phyloP scores from a whole-genome alignment of 2,797 vertebrate genomes.

The Microchirus variegatus region DNA sequence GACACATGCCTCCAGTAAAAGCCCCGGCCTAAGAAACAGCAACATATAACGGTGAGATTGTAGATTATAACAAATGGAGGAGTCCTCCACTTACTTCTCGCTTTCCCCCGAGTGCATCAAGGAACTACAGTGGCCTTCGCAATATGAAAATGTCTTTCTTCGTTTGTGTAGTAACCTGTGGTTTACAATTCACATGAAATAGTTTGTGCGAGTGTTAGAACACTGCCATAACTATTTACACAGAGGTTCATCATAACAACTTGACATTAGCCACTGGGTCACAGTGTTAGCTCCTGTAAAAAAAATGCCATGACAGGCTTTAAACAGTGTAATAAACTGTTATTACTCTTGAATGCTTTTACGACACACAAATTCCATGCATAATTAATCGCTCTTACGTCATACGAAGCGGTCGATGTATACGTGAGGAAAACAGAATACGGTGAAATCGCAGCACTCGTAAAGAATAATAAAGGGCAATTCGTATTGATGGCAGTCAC shows the following conservation, averaged over 20 bases:
- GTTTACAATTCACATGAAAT: not conserved
- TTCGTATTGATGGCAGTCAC: constrained; percentile 6
- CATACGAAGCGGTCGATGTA: constrained; percentile 14
- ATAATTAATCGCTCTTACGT: constrained; percentile 31
- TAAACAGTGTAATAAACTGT: too few species aligned
- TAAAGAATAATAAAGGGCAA: constrained; percentile 30
- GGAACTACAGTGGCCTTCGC: too few species aligned
- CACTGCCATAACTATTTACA: not conserved
- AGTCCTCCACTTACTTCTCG: too few species aligned
- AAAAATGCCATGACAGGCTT: constrained; percentile 6
- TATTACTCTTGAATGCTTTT: not conserved
- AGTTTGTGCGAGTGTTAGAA: not conserved
- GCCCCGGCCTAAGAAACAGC: too few species aligned
- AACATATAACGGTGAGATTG: too few species aligned
- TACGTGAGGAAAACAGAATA: constrained; percentile 18
- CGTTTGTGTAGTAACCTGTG: too few species aligned
- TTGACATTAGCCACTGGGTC: constrained; percentile 12
- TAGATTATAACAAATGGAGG: too few species aligned
- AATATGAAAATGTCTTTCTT: too few species aligned
- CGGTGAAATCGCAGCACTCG: constrained; percentile 9
- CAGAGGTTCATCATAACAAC: constrained; percentile 20
- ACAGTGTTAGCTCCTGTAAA: constrained; percentile 15
- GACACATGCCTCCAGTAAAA: too few species aligned
- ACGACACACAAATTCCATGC: constrained; percentile 9
- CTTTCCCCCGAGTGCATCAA: too few species aligned